Percentiles rank a stretch among this genome's conserved stretches.
phyloP scores from a whole-genome alignment of 1,140 invertebrate genomes.

The Harpegnathos saltator region DNA sequence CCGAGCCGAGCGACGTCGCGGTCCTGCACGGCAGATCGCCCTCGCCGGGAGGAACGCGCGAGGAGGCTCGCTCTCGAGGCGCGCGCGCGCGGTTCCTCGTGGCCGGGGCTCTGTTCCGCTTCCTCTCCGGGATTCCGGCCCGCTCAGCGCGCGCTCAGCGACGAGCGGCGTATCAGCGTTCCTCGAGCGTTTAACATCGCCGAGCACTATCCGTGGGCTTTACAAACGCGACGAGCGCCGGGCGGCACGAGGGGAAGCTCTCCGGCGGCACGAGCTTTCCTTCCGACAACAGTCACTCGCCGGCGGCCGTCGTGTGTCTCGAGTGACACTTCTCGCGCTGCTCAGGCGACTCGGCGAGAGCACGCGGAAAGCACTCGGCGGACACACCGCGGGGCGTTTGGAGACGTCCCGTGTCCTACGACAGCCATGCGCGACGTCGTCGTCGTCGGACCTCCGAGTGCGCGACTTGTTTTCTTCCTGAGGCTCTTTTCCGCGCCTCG shows the following conservation, averaged over 20 bases:
- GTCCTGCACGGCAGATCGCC: conserved; percentile 1
- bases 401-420: too few relatives aligned
- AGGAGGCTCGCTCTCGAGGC: background rate
- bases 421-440: too few relatives aligned
- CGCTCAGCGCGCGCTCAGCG: background rate
- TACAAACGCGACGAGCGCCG: background rate
- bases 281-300: conserved; percentile 29
- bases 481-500: too few relatives aligned
- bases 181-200: conserved; percentile 18
- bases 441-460: too few relatives aligned
- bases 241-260: background rate
- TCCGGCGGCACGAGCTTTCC: conserved; percentile 35
- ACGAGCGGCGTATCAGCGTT: background rate
- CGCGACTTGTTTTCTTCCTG: too few relatives aligned
- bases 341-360: conserved; percentile 16
- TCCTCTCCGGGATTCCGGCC: background rate
- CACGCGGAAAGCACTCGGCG: conserved; percentile 1
- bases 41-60: background rate
- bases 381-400: background rate
- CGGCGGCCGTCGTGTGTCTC: background rate
- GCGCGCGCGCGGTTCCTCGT: background rate
- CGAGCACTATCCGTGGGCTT: background rate
- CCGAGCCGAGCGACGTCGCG: background rate
- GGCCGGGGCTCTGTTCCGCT: conserved; percentile 34
- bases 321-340: conserved; percentile 33